Evolutionary conservation across 2,888 invertebrate genomes (phyloP), one percentile per base, ranked within the genome.

Genomic region (Sisyra terminalis): DNA sequence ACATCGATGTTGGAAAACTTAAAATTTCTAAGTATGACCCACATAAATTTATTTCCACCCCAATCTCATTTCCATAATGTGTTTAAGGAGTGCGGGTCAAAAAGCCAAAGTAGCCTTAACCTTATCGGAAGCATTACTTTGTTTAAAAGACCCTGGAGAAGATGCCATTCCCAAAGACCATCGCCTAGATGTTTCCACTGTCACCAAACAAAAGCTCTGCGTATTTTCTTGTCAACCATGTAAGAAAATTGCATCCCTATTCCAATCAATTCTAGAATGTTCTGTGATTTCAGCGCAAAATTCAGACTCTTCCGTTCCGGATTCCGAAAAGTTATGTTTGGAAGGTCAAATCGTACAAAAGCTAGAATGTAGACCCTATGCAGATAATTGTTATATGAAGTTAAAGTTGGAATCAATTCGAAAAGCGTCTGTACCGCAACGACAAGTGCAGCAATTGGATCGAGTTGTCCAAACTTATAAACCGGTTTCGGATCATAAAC

Each of bases 321-420:
- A 87, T 61, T 68, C 75, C 29, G 88, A 89, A 53, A 88, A 88
- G 57, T 66, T 93, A 3, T 78, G 74, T 47, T 80, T 96, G 75
- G 92, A 93, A 64, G 96, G 96, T 0, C 78, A 86, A 57, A 93
- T 96, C 53, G 89, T 90, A n/a, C 93, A 94, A 59, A 87, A 92
- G 59, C 67, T 94, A 29, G 96, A 97, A 64, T 96, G 94, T 59
- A 73, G 86, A 37, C 93, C 93, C 1, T 79, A 82, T 56, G 86
- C 85, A 18, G 88, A 92, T 57, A 78, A 68, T 46, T 83, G 78
- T 54, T 96, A 97, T 57, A 89, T 93, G 78, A 81, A 83, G 59
- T 63, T 94, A 3, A 96, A 96, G 63, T 70, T 82, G 50, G 83
- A 88, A 52, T 84, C 85, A 11, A 89, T 92, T 49, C 71, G 79